These are phyloP conservation scores for Lasioglossum calceatum DNA, from an alignment of 2,888 invertebrate genomes.

Conservation along the genomic window DNA sequence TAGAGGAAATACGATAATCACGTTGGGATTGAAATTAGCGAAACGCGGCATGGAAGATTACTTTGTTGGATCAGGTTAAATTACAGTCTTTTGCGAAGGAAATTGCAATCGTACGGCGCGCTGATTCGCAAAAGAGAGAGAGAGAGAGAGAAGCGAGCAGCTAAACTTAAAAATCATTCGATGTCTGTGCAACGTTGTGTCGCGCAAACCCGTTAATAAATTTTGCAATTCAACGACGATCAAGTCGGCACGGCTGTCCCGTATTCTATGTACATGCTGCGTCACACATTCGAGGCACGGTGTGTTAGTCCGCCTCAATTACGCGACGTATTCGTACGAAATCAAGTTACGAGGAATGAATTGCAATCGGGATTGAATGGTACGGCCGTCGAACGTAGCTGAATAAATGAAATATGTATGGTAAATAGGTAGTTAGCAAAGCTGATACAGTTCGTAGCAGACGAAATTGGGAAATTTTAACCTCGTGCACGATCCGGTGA, in stretches of 20 bases:
- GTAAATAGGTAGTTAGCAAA: conserved; percentile 15
- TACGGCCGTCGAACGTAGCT: background rate
- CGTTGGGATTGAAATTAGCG: background rate
- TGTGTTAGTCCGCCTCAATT: conserved; percentile 30
- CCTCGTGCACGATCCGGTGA: background rate
- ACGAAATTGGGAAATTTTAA: background rate
- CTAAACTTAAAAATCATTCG: background rate
- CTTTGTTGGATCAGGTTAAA: background rate
- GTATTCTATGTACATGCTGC: background rate
- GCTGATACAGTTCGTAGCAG: background rate
- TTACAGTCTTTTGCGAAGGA: background rate
- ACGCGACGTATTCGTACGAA: conserved; percentile 22
- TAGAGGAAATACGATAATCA: background rate
- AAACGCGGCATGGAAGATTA: background rate
- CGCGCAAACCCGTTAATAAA: conserved; percentile 30
- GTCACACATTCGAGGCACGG: background rate
- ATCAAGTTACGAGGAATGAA: conserved; percentile 44
- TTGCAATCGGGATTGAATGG: conserved; percentile 30
- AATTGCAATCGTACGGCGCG: background rate
- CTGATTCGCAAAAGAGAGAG: background rate
- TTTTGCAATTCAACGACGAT: conserved; percentile 42
- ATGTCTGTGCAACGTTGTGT: background rate
- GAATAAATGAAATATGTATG: conserved; percentile 5
- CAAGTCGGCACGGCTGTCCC: background rate
- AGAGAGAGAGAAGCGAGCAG: background rate